phyloP scores from a whole-genome alignment of 1,140 invertebrate genomes.

The Heliconius eleuchia region DNA sequence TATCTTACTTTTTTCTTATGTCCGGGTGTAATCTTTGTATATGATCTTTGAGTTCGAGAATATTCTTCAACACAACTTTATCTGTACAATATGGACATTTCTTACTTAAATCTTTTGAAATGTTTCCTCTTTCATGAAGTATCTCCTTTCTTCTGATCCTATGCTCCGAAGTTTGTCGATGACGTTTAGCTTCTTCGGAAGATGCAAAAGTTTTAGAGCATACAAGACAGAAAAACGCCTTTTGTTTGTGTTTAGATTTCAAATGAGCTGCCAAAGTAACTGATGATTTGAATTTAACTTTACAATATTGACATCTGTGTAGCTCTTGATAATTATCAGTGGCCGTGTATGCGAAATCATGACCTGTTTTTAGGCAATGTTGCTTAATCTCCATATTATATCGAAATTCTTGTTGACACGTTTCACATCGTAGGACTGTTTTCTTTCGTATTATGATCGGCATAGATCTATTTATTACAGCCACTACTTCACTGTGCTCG shows the following conservation, averaged over 20 bases:
- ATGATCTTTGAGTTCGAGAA: conserved; percentile 85
- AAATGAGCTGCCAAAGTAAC: conserved; percentile 86
- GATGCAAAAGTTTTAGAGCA: conserved; percentile 85
- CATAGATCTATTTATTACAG: conserved; percentile 89
- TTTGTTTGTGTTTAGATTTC: conserved; percentile 80
- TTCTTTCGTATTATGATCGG: conserved; percentile 89
- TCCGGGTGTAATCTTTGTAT: conserved; percentile 84
- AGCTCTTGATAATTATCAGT: conserved; percentile 85
- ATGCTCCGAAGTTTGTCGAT: conserved; percentile 85
- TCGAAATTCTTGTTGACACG: conserved; percentile 84
- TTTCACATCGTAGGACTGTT: conserved; percentile 83
- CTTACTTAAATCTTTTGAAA: conserved; percentile 68
- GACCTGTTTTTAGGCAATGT: conserved; percentile 83
- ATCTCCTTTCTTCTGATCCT: conserved; percentile 80
- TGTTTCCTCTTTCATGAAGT: conserved; percentile 62
- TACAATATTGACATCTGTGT: conserved; percentile 83
- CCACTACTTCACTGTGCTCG: conserved; percentile 86
- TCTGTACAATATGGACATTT: conserved; percentile 84
- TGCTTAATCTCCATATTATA: conserved; percentile 87
- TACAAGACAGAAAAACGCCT: conserved; percentile 85
- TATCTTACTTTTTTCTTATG: conserved; percentile 67
- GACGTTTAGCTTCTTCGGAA: conserved; percentile 83
- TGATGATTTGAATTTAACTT: conserved; percentile 82
- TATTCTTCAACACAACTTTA: conserved; percentile 76
- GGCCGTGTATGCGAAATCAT: conserved; percentile 77